Conservation (phyloP, 2,888 invertebrate species). For the Cremastobaeus sp. region DNA sequence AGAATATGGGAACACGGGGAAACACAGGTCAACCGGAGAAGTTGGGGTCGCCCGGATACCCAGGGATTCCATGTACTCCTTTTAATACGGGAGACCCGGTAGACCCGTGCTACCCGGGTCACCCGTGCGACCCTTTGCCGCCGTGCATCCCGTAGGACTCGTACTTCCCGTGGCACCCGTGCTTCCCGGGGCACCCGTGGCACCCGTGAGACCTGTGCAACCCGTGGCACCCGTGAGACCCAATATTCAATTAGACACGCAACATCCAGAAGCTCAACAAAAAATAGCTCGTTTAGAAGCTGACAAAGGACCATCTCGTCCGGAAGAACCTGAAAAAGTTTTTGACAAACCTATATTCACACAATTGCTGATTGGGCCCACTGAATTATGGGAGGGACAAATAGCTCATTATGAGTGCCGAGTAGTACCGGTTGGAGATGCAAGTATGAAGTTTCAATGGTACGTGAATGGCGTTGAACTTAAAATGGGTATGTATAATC, state of each 20-base stretch:
- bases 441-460: conserved; percentile 95
- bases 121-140: no score
- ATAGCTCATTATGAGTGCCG: conserved; percentile 94
- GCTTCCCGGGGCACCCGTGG: no score
- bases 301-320: conserved; percentile 82
- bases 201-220: no score
- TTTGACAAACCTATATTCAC: conserved; percentile 96
- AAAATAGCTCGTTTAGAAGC: conserved; percentile 93
- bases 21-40: no score
- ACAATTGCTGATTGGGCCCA: conserved; percentile 90
- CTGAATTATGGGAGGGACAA: conserved; percentile 94
- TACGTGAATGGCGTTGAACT: conserved; percentile 95
- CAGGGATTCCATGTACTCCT: no score
- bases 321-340: conserved; percentile 87
- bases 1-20: no score
- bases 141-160: no score
- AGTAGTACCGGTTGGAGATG: conserved; percentile 95
- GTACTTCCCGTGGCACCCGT: no score
- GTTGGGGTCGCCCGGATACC: no score
- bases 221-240: no score
- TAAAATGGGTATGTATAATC: conserved; percentile 86
- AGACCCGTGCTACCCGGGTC: no score
- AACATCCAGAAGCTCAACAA: conserved; percentile 95
- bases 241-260: conserved; percentile 91
- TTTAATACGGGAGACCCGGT: no score